phyloP scores from a whole-genome alignment of 2,888 invertebrate genomes.

The Toxonevra muliebris region DNA sequence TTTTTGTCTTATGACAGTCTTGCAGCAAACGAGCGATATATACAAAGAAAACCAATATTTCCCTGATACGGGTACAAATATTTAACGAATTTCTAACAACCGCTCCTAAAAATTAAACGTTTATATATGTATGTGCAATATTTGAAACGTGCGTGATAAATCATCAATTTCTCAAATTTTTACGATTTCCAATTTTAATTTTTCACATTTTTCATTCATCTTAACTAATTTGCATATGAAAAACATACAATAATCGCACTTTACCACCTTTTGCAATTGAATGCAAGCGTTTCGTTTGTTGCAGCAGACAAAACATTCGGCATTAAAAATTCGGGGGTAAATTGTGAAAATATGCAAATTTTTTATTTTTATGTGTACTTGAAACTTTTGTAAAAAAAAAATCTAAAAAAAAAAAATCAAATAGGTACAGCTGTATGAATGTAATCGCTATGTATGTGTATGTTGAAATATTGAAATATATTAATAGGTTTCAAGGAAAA shows the following conservation, averaged over 20 bases:
- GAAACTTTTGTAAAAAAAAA: not conserved
- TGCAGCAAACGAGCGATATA: no score
- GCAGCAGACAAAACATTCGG: not conserved
- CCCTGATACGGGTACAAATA: no score
- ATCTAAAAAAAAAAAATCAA: no score
- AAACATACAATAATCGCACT: slow-evolving; percentile 23
- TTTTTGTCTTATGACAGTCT: no score
- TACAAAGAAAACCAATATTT: no score
- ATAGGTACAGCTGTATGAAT: slow-evolving; percentile 7
- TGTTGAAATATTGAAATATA: no score
- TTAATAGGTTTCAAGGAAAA: no score
- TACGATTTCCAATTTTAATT: slow-evolving; percentile 13
- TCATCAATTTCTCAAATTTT: slow-evolving; percentile 39
- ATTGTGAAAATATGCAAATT: slow-evolving; percentile 28
- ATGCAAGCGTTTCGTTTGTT: not conserved
- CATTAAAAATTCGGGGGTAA: slow-evolving; percentile 3
- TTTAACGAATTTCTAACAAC: no score
- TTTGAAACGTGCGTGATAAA: slow-evolving; percentile 41
- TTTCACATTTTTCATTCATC: slow-evolving; percentile 12
- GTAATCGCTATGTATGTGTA: no score
- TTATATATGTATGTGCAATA: no score
- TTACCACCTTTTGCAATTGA: slow-evolving; percentile 34
- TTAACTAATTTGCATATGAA: slow-evolving; percentile 45
- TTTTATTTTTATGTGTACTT: not conserved
- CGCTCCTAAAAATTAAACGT: no score